phyloP scores from a whole-genome alignment of 2,797 vertebrate species.

The Melanogrammus aeglefinus region DNA sequence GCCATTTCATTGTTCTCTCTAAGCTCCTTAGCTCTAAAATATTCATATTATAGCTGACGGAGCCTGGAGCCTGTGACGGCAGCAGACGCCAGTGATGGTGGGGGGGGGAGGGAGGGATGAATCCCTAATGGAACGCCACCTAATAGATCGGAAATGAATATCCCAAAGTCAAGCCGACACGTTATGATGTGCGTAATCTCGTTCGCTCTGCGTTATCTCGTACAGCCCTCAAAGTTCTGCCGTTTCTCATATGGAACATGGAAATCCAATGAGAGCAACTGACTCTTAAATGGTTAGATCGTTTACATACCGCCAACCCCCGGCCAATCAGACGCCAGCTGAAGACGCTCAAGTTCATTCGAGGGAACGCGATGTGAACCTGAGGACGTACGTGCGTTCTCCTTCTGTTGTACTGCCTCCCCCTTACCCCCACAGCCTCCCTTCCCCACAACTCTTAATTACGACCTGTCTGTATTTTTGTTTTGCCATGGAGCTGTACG shows the following conservation, averaged over 20 bases:
- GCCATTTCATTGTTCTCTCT: constrained; percentile 78
- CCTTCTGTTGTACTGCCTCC: constrained; percentile 28
- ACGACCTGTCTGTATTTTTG: constrained; percentile 32
- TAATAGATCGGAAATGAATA: constrained; percentile 53
- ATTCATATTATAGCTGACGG: constrained; percentile 76
- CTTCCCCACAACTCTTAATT: not conserved
- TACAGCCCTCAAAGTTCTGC: not conserved
- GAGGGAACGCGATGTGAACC: too few species aligned
- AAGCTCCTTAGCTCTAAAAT: constrained; percentile 81
- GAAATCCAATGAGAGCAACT: not conserved
- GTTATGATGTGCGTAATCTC: not conserved
- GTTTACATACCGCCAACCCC: not conserved
- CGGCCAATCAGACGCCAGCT: too few species aligned
- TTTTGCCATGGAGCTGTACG: not conserved
- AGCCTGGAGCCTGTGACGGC: constrained; percentile 68
- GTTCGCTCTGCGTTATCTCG: not conserved
- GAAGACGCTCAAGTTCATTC: too few species aligned
- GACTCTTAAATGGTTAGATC: not conserved
- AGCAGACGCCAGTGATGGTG: constrained; percentile 51
- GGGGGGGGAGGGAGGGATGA: constrained; percentile 20
- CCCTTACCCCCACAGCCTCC: constrained; percentile 40
- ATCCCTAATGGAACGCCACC: constrained; percentile 51
- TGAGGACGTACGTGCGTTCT: not conserved
- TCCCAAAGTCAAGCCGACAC: constrained; percentile 11
- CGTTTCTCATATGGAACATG: not conserved